Conservation (phyloP, 2,113 vertebrate species). For the Phalacrocorax pelagicus region DNA sequence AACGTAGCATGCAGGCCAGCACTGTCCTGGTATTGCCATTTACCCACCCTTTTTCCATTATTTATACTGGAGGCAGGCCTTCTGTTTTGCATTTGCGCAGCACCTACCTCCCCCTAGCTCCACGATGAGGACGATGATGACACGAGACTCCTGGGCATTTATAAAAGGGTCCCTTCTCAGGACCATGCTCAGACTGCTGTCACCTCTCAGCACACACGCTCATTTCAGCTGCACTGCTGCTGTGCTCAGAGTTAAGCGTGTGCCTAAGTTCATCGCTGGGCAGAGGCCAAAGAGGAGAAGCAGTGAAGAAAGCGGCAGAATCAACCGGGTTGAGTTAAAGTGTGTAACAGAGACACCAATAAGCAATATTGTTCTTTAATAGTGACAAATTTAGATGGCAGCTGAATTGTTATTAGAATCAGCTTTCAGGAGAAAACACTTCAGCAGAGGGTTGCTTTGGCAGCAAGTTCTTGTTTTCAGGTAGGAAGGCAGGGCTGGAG, state of each 20-base stretch:
- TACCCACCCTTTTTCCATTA: neutral
- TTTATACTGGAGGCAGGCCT: neutral
- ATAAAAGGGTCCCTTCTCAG: neutral
- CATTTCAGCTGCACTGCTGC: rapidly evolving
- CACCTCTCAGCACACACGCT: neutral
- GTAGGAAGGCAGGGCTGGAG: neutral
- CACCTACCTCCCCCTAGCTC: neutral
- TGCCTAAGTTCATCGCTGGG: rapidly evolving
- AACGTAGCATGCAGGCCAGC: rapidly evolving
- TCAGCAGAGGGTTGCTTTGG: neutral
- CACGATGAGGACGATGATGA: neutral
- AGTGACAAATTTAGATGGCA: neutral
- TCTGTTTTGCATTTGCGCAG: neutral
- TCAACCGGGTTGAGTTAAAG: neutral
- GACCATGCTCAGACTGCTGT: rapidly evolving
- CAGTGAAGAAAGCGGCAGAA: neutral
- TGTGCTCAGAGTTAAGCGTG: neutral
- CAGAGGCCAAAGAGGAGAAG: neutral
- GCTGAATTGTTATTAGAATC: neutral
- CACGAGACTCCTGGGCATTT: neutral
- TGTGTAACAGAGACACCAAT: neutral
- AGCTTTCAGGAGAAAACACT: neutral
- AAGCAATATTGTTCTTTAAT: no score
- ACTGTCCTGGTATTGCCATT: rapidly evolving
- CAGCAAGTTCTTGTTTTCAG: no score